Percentiles rank a stretch among this genome's conserved stretches.
phyloP scores from a whole-genome alignment of 2,888 invertebrate species.

The Reticulitermes lucifugus region DNA sequence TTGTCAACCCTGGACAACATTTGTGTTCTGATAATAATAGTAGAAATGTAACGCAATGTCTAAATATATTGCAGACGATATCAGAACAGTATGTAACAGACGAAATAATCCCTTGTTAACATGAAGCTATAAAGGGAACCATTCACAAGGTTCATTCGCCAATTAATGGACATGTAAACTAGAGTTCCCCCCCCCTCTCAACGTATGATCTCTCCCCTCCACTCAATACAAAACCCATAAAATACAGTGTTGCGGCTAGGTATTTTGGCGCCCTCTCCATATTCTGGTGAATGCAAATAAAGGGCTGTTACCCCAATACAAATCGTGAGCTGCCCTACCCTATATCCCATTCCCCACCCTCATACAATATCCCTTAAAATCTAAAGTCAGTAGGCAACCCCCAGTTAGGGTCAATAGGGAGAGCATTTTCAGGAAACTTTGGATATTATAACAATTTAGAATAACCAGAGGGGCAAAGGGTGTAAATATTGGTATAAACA shows the following conservation, averaged over 20 bases:
- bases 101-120: slow-evolving; percentile 25
- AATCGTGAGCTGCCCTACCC: slow-evolving; percentile 5
- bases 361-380: not conserved
- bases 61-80: not conserved
- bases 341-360: not conserved
- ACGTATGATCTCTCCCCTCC: too few species aligned
- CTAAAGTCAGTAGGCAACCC: slow-evolving; percentile 18
- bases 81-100: not conserved
- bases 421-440: not conserved
- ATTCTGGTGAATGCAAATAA: slow-evolving; percentile 17
- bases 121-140: not conserved
- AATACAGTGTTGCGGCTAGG: slow-evolving; percentile 22
- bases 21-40: too few species aligned
- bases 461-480: not conserved
- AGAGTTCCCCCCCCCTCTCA: not conserved
- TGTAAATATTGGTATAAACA: not conserved
- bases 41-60: not conserved
- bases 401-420: slow-evolving; percentile 2
- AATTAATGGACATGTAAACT: slow-evolving; percentile 27
- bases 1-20: too few species aligned
- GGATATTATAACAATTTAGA: slow-evolving; percentile 23
- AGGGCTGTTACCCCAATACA: not conserved
- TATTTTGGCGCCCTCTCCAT: slow-evolving; percentile 2
- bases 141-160: slow-evolving; percentile 15
- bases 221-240: slow-evolving; percentile 29